These are phyloP conservation scores for Saxidomus purpurata DNA, from an alignment of 1,140 invertebrate genomes.

Conservation along the genomic window DNA sequence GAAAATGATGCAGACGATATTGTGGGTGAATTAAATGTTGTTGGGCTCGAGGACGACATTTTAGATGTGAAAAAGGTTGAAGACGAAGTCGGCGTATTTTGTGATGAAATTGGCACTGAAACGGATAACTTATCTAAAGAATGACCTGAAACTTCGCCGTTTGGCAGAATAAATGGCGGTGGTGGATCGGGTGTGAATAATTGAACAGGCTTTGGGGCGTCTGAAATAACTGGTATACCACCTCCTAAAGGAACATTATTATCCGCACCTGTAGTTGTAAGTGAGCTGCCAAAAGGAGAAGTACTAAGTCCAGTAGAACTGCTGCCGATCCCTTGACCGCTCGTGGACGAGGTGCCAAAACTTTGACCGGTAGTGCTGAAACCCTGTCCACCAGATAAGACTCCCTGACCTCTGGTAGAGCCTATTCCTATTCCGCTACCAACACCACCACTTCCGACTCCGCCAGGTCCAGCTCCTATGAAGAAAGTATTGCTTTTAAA, in stretches of 20 bases:
- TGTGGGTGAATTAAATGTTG: neutral
- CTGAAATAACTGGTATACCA: slow-evolving; percentile 33
- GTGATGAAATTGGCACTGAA: neutral
- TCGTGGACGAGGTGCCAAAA: neutral
- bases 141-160: slow-evolving; percentile 36
- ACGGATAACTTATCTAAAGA: neutral
- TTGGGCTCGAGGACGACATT: neutral
- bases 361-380: neutral
- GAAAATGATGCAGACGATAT: neutral
- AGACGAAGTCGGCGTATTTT: neutral
- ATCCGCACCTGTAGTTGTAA: neutral
- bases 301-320: neutral
- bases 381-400: neutral
- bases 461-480: neutral
- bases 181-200: slow-evolving; percentile 20
- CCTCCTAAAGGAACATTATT: slow-evolving; percentile 14
- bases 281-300: neutral
- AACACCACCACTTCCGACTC: neutral
- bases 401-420: neutral
- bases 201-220: neutral
- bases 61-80: neutral
- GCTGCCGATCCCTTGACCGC: neutral
- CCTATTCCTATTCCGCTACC: neutral
- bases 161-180: slow-evolving; percentile 44
- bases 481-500: no score